phyloP scores from a whole-genome alignment of 2,888 invertebrate genomes.

The Mythimna lalbum region DNA sequence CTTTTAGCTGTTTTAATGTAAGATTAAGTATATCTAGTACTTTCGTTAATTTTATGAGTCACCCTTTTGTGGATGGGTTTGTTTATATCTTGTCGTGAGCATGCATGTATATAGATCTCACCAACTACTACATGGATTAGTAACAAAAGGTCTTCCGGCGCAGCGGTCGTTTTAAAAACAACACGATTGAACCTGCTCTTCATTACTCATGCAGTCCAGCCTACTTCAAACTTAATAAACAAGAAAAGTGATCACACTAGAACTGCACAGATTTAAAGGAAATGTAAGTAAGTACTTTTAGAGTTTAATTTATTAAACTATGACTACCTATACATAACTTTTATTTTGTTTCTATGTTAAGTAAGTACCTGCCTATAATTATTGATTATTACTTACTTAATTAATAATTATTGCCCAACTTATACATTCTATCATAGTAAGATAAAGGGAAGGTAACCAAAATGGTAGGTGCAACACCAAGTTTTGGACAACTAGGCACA shows the following conservation, averaged over 20 bases:
- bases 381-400: not conserved
- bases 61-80: conserved; percentile 24
- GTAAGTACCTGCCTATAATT: not conserved
- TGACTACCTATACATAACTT: too few relatives aligned
- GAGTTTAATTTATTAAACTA: not conserved
- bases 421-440: not conserved
- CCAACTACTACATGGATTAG: conserved; percentile 11
- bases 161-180: not conserved
- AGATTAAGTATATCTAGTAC: not conserved
- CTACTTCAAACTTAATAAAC: conserved; percentile 3
- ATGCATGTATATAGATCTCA: conserved; percentile 37
- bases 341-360: not conserved
- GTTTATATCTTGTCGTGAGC: conserved; percentile 6
- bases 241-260: not conserved
- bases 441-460: not conserved
- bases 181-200: conserved; percentile 14
- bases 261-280: not conserved
- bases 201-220: not conserved
- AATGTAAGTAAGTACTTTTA: conserved; percentile 35
- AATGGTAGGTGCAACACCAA: not conserved
- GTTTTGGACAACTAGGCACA: too few relatives aligned
- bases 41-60: conserved; percentile 18
- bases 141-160: conserved; percentile 8
- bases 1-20: conserved; percentile 15
- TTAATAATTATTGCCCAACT: not conserved